A percentile compares a stretch with the other conserved stretches of the same genome.
phyloP scores from a whole-genome alignment of 1,140 invertebrate species.

The Rhopalosiphum maidis region DNA sequence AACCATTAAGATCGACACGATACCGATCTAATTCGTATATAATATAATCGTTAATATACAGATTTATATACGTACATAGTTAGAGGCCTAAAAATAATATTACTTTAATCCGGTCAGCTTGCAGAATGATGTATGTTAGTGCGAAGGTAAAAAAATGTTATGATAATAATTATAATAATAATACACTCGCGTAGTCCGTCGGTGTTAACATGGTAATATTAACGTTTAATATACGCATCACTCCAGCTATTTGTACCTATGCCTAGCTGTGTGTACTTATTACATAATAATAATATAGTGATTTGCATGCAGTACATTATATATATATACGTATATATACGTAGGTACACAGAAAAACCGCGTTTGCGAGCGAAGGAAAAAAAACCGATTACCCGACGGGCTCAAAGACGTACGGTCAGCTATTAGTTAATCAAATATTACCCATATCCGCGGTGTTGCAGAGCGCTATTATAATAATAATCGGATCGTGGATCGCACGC shows the following conservation, averaged over 20 bases:
- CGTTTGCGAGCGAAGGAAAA: neutral
- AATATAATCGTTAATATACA: neutral
- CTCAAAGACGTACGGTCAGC: neutral
- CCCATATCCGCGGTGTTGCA: neutral
- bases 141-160: neutral
- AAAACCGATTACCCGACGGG: slow-evolving; percentile 13
- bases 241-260: neutral
- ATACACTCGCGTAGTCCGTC: neutral
- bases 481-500: slow-evolving; percentile 33
- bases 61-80: neutral
- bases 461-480: neutral
- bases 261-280: neutral
- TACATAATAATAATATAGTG: neutral
- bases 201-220: slow-evolving; percentile 6
- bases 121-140: neutral
- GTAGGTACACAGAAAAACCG: neutral
- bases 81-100: neutral
- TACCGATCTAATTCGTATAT: neutral
- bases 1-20: neutral
- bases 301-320: neutral
- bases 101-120: neutral
- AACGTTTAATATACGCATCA: neutral
- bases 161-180: slow-evolving; percentile 8
- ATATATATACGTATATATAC: neutral
- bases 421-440: neutral